Percentiles rank a stretch among this genome's conserved stretches.
Conservation (phyloP, 2,888 invertebrate species). For the Meloe dianella region DNA sequence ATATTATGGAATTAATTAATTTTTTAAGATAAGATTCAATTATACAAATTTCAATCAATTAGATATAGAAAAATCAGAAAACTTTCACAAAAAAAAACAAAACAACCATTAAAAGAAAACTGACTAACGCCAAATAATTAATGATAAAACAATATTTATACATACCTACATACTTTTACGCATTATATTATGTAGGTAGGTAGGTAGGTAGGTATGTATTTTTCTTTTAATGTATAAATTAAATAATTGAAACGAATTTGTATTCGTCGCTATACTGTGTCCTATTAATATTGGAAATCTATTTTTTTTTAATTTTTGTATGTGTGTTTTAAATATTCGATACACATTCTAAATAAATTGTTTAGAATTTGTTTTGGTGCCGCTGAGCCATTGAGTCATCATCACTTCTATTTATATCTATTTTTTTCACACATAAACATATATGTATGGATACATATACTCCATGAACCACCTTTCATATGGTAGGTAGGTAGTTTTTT, state of each 20-base stretch:
- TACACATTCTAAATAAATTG: neutral
- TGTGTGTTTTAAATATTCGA: neutral
- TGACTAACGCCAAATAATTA: neutral
- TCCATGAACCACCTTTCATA: no score
- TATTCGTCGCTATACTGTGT: neutral
- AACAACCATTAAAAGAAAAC: neutral
- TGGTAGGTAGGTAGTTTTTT: no score
- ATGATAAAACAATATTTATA: neutral
- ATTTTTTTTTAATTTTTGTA: no score
- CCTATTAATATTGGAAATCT: constrained; percentile 5
- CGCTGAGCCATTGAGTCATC: no score
- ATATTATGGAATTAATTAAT: neutral
- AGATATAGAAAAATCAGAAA: neutral
- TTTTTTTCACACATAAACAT: no score
- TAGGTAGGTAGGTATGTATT: no score
- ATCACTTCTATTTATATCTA: no score
- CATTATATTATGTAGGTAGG: no score
- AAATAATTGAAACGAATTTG: neutral
- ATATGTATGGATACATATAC: no score
- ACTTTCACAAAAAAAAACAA: neutral
- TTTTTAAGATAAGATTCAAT: neutral
- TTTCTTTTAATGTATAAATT: no score
- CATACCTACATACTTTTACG: neutral
- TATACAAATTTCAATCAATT: neutral
- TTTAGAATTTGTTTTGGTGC: neutral